Conservation (phyloP, 2,113 vertebrate species). For the Malaclemys terrapin region DNA sequence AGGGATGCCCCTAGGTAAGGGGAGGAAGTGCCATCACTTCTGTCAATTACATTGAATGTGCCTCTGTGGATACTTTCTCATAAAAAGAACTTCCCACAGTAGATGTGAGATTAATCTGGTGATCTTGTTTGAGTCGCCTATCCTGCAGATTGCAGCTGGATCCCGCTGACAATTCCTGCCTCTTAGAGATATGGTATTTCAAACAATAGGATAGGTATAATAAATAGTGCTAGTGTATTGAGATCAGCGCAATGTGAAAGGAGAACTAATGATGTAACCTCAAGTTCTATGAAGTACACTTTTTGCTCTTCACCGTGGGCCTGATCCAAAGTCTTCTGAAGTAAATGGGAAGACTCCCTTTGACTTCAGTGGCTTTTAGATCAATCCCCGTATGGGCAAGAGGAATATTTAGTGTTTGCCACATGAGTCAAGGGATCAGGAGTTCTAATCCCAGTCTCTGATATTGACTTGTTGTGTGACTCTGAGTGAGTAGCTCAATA, state of each 20-base stretch:
- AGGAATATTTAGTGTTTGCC: not conserved
- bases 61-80: not conserved
- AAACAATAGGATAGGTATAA: not conserved
- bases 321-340: not conserved
- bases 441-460: not conserved
- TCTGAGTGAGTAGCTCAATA: not conserved
- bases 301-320: not conserved
- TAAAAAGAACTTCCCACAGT: not conserved
- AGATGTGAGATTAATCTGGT: not conserved
- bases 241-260: not conserved
- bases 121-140: not conserved
- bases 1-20: not conserved
- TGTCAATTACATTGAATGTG: fast-evolving
- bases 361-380: not conserved
- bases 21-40: not conserved
- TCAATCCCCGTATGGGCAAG: not conserved
- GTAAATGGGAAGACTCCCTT: not conserved
- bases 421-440: fast-evolving
- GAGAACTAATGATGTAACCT: not conserved
- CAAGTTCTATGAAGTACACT: not conserved
- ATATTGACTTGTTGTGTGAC: not conserved
- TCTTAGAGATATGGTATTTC: not conserved
- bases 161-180: not conserved
- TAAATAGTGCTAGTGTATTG: not conserved
- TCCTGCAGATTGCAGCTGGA: not conserved